A percentile compares a stretch with the other conserved stretches of the same genome.
Conservation (phyloP, 2,888 invertebrate species). For the Xestobium rufovillosum region DNA sequence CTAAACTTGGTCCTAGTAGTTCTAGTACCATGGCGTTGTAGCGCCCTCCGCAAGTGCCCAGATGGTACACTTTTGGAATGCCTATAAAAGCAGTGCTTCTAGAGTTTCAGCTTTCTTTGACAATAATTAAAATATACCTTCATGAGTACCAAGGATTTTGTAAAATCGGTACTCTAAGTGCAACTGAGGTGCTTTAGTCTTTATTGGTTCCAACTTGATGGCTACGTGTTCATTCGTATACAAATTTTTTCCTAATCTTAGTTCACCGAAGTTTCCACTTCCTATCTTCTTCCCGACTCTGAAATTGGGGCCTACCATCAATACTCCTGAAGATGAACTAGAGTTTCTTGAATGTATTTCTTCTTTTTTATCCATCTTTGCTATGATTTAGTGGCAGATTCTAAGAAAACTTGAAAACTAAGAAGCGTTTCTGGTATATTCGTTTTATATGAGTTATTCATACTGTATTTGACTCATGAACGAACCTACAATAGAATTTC, state of each 20-base stretch:
- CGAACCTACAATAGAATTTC: too few species aligned
- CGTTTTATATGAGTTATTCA: too few species aligned
- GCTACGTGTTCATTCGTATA: conserved; percentile 99
- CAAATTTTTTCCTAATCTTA: conserved; percentile 98
- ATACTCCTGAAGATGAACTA: conserved; percentile 76
- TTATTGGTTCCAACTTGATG: conserved; percentile 99
- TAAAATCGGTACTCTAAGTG: conserved; percentile 99
- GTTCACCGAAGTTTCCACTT: conserved; percentile 99
- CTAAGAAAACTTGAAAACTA: too few species aligned
- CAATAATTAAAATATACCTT: conserved; percentile 50
- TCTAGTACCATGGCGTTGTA: conserved; percentile 71
- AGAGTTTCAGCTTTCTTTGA: conserved; percentile 1
- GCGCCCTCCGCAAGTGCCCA: conserved; percentile 62
- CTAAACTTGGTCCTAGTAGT: conserved; percentile 63
- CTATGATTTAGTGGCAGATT: too few species aligned
- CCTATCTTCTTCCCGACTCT: conserved; percentile 99
- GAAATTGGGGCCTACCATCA: conserved; percentile 99
- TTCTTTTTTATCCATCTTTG: too few species aligned
- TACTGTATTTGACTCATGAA: too few species aligned
- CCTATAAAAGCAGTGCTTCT: conserved; percentile 44
- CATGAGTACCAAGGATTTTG: conserved; percentile 95
- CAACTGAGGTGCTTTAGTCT: conserved; percentile 98
- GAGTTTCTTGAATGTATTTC: conserved; percentile 77
- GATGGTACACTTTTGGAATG: conserved; percentile 65
- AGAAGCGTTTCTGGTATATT: too few species aligned